These are phyloP conservation scores for Onychostruthus taczanowskii DNA, from an alignment of 2,113 vertebrate genomes.

Conservation along the genomic window DNA sequence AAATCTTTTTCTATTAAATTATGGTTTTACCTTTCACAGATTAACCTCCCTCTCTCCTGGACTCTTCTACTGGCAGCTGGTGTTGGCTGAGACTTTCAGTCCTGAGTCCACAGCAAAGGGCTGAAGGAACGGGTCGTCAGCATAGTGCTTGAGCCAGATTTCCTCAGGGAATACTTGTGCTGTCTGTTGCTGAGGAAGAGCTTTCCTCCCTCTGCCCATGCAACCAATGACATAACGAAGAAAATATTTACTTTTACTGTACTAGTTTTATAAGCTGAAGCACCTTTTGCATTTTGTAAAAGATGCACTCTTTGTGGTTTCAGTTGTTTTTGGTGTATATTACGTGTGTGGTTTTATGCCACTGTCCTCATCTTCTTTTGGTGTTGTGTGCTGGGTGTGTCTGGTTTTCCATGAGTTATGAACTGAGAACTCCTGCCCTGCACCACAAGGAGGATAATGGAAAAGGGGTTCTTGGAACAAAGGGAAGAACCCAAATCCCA, in stretches of 20 bases:
- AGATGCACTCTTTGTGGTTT: neutral
- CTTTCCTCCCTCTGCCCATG: neutral
- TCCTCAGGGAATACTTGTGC: neutral
- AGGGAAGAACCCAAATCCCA: constrained; percentile 11
- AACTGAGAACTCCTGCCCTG: neutral
- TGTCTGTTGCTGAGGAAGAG: neutral
- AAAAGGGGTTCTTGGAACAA: neutral
- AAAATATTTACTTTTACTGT: neutral
- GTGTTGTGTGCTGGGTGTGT: neutral
- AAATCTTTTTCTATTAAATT: neutral
- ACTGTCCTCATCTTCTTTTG: neutral
- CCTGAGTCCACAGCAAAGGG: neutral
- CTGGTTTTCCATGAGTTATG: neutral
- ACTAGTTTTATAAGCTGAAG: neutral
- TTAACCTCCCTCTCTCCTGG: neutral
- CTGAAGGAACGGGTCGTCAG: neutral
- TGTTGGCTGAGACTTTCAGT: neutral
- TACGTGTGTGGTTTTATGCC: neutral
- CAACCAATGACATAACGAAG: neutral
- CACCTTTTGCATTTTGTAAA: neutral
- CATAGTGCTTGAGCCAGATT: neutral
- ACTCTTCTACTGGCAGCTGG: neutral
- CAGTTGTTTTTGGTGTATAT: neutral
- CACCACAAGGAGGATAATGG: neutral
- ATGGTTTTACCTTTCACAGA: neutral